phyloP scores from a whole-genome alignment of 2,888 invertebrate species.

The Scaeva pyrastri region DNA sequence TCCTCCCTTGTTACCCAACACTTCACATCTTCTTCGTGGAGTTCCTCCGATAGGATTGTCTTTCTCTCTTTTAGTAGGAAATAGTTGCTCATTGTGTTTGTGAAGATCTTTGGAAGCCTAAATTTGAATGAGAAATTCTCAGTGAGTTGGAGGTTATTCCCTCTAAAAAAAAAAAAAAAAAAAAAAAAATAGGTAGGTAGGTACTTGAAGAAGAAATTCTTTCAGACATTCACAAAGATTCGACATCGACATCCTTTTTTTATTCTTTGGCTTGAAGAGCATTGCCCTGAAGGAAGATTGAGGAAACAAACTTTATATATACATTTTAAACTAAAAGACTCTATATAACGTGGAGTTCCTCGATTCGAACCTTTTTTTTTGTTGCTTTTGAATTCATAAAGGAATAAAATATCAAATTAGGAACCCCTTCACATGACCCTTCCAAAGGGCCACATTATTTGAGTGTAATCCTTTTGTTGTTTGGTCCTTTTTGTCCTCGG shows the following conservation, averaged over 20 bases:
- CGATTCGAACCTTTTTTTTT: constrained; percentile 31
- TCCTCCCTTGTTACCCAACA: neutral
- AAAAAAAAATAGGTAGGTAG: too few relatives aligned
- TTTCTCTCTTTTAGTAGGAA: constrained; percentile 49
- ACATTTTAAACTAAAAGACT: neutral
- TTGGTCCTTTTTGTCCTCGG: constrained; percentile 27
- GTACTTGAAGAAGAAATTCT: constrained; percentile 26
- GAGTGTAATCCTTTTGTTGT: constrained; percentile 55
- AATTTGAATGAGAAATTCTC: constrained; percentile 68
- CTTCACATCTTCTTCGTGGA: neutral
- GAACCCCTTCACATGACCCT: constrained; percentile 26
- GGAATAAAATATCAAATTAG: constrained; percentile 69
- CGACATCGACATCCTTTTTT: constrained; percentile 62
- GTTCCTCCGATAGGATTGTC: constrained; percentile 6
- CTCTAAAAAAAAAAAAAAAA: too few relatives aligned
- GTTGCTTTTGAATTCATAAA: constrained; percentile 35
- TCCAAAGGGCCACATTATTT: constrained; percentile 46
- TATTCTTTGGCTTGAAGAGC: constrained; percentile 41
- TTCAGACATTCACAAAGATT: constrained; percentile 61
- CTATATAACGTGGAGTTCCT: constrained; percentile 34
- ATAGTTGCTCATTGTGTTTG: constrained; percentile 65
- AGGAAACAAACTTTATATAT: constrained; percentile 27
- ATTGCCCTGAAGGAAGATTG: constrained; percentile 47
- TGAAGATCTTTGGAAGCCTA: constrained; percentile 55
- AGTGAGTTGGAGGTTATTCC: constrained; percentile 18